A percentile compares a stretch with the other conserved stretches of the same genome.
phyloP scores from a whole-genome alignment of 2,113 vertebrate species.

The Lagopus muta region DNA sequence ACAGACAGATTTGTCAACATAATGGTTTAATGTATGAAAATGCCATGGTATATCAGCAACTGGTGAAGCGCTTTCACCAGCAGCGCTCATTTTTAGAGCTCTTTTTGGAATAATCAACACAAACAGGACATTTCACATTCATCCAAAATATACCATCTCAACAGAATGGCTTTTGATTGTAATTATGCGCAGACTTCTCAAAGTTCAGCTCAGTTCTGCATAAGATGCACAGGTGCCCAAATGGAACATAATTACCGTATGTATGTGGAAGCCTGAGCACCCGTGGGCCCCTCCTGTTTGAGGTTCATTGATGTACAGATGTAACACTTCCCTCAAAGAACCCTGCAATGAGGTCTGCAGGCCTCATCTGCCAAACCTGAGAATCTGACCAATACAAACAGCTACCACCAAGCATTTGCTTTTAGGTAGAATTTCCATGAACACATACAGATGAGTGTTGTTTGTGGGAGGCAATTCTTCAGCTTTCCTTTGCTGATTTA shows the following conservation, averaged over 20 bases:
- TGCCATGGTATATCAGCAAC: neutral
- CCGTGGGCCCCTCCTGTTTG: neutral
- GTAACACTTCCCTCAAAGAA: neutral
- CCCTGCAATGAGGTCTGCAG: neutral
- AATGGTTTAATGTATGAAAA: neutral
- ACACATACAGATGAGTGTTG: neutral
- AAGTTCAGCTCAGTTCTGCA: neutral
- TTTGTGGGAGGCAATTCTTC: conserved; percentile 3
- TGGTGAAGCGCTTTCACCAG: neutral
- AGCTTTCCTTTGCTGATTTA: conserved; percentile 6
- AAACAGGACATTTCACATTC: neutral
- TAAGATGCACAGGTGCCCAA: neutral
- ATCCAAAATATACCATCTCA: neutral
- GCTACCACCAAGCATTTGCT: neutral
- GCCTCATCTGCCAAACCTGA: neutral
- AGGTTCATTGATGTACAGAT: neutral
- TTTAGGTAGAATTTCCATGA: neutral
- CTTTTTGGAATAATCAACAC: neutral
- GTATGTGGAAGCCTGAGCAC: neutral
- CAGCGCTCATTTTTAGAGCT: neutral
- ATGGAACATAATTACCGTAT: neutral
- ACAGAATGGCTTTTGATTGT: neutral
- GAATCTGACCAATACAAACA: neutral
- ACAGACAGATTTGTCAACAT: neutral
- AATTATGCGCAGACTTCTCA: neutral